Evolutionary conservation across 2,888 invertebrate species (phyloP).

Genomic region (Timema podura): DNA sequence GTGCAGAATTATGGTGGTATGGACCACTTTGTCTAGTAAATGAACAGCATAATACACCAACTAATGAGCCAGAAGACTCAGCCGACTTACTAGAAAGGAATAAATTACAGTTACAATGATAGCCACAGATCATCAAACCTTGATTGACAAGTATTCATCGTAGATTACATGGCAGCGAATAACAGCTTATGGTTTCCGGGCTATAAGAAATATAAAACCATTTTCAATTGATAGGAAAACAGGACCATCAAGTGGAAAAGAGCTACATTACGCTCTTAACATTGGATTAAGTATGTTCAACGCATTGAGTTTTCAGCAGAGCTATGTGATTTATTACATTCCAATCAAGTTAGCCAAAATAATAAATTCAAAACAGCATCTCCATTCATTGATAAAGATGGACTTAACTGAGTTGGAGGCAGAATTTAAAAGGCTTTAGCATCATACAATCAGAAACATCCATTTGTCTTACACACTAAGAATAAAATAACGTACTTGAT

Average conservation of each 20-base stretch:
- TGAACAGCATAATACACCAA: neutral
- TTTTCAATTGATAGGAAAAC: neutral
- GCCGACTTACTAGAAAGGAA: neutral
- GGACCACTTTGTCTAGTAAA: neutral
- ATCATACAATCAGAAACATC: neutral
- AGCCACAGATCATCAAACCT: neutral
- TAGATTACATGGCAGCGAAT: neutral
- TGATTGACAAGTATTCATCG: neutral
- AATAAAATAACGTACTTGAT: constrained; percentile 9
- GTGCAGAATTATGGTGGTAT: neutral
- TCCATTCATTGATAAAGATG: neutral
- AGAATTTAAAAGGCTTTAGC: neutral
- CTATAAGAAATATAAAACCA: neutral
- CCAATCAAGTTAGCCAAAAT: neutral
- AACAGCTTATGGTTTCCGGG: neutral
- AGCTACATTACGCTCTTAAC: neutral
- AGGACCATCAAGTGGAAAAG: neutral
- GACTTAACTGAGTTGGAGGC: neutral
- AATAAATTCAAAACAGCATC: neutral
- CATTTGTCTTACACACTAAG: neutral
- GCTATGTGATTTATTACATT: neutral
- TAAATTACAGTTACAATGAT: neutral
- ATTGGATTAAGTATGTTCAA: neutral
- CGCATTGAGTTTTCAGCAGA: neutral
- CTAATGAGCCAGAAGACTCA: neutral